These are phyloP conservation scores for Agrotis segetum DNA, from an alignment of 2,888 invertebrate species.

Conservation along the genomic window DNA sequence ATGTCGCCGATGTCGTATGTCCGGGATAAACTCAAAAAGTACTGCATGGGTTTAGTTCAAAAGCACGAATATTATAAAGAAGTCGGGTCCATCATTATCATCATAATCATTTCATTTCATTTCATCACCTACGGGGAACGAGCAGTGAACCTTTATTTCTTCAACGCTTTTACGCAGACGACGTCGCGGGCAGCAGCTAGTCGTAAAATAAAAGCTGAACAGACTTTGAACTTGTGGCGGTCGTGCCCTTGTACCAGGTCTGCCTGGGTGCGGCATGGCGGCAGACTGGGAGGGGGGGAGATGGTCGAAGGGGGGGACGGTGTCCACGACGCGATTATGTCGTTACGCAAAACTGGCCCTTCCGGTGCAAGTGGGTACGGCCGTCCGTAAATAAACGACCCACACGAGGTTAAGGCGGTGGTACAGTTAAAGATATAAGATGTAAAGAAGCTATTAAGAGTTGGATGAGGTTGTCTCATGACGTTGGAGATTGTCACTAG, in stretches of 20 bases:
- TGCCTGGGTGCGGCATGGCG: constrained; percentile 41
- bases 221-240: constrained; percentile 56
- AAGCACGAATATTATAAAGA: too few species aligned
- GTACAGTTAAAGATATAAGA: constrained; percentile 17
- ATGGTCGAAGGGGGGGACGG: background rate
- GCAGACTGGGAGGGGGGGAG: constrained; percentile 16
- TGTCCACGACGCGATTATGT: constrained; percentile 57
- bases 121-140: too few species aligned
- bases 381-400: constrained; percentile 48
- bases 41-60: too few species aligned
- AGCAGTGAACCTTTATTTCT: too few species aligned
- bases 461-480: too few species aligned
- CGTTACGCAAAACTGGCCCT: constrained; percentile 62
- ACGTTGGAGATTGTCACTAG: too few species aligned
- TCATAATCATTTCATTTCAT: too few species aligned
- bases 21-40: too few species aligned
- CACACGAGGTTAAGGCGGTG: constrained; percentile 14
- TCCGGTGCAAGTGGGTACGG: constrained; percentile 63
- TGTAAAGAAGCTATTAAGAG: background rate
- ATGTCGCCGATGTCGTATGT: too few species aligned
- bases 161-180: too few species aligned
- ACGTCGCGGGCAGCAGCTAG: too few species aligned
- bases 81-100: too few species aligned
- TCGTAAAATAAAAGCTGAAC: constrained; percentile 20
- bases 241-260: constrained; percentile 44